Evolutionary conservation across 2,113 vertebrate genomes (phyloP).

Genomic region (Leptodactylus fuscus): DNA sequence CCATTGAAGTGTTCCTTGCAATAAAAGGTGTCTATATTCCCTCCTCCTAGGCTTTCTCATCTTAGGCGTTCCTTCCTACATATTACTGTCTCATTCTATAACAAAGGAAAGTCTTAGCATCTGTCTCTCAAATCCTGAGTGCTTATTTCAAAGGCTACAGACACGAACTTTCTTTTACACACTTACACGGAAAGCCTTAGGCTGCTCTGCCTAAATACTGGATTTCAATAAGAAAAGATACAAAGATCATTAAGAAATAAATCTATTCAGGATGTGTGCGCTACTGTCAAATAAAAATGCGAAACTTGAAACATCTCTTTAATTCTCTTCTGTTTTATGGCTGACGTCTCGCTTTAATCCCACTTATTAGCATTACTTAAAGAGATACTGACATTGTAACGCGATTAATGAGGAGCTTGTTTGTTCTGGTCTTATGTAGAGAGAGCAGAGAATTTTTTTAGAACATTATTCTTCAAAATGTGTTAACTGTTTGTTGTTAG

Average conservation of each 20-base stretch:
- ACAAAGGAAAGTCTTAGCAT: constrained; percentile 66
- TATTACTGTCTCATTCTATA: constrained; percentile 60
- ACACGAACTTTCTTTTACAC: constrained; percentile 48
- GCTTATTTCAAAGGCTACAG: constrained; percentile 64
- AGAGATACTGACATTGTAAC: constrained; percentile 10
- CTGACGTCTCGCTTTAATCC: constrained; percentile 31
- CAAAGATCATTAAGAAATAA: constrained; percentile 38
- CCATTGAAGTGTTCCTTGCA: background rate
- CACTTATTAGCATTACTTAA: constrained; percentile 43
- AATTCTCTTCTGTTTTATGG: constrained; percentile 29
- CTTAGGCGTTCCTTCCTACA: constrained; percentile 50
- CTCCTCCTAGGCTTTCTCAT: constrained; percentile 45
- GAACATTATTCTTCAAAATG: background rate
- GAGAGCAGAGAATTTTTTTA: background rate
- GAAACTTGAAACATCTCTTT: constrained; percentile 46
- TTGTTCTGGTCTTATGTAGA: background rate
- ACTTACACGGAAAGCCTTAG: constrained; percentile 34
- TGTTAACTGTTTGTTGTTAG: background rate
- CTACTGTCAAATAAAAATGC: constrained; percentile 34
- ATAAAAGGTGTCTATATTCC: background rate
- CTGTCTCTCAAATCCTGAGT: constrained; percentile 61
- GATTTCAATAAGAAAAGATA: constrained; percentile 37
- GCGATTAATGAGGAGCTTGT: constrained; percentile 29
- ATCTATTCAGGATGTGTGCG: constrained; percentile 26
- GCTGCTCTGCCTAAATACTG: constrained; percentile 25